Evolutionary conservation across 2,113 vertebrate species (phyloP).

Genomic region (Isurus oxyrinchus): DNA sequence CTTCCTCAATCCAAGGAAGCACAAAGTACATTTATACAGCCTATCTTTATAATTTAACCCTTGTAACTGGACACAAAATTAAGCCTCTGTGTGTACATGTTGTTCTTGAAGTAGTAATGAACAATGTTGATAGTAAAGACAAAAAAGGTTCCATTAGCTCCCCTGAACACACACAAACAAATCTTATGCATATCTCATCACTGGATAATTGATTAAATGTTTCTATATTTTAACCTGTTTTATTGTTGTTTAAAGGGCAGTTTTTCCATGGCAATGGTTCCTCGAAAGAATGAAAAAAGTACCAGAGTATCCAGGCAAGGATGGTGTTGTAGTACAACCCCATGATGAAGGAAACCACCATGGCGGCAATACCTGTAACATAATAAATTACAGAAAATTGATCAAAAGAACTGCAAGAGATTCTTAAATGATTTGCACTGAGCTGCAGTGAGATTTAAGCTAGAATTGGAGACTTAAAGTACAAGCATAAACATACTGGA

Average conservation of each 20-base stretch:
- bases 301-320: slow-evolving; percentile 80
- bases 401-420: neutral
- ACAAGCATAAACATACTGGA: neutral
- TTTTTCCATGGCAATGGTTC: slow-evolving; percentile 72
- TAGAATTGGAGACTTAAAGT: neutral
- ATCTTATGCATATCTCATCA: too few relatives aligned
- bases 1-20: neutral
- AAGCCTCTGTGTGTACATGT: neutral
- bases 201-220: neutral
- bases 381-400: neutral
- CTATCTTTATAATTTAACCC: neutral
- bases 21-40: neutral
- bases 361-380: slow-evolving; percentile 57
- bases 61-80: neutral
- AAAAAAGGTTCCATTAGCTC: too few relatives aligned
- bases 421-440: neutral
- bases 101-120: neutral
- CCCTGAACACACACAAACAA: neutral
- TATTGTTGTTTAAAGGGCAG: slow-evolving; percentile 64
- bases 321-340: slow-evolving; percentile 74
- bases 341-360: slow-evolving; percentile 63
- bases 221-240: slow-evolving; percentile 59
- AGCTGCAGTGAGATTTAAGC: neutral
- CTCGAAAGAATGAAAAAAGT: slow-evolving; percentile 78
- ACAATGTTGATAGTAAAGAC: neutral